Base-by-base conservation (phyloP, 2,888 invertebrate species). In the Xylota segnis region DNA sequence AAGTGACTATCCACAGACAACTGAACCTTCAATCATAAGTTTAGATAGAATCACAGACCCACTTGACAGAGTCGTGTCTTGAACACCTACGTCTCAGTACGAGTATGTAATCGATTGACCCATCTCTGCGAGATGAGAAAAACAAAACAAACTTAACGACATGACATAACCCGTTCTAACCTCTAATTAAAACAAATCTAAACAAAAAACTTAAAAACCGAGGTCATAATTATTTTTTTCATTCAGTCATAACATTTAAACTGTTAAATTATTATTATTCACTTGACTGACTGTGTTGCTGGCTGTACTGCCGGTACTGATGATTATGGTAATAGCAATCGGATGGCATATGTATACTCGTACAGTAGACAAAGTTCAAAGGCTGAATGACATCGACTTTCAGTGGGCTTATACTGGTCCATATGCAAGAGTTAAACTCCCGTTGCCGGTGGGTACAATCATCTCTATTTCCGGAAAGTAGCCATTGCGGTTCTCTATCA, bases 211-310 rank as follows among this genome's bases (percentile, higher is more conserved):
- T 40, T 23, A 16, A 37, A n/a, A 18, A 37, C 71, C 50, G 66
- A 75, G 75, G 82, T 76, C 84, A 81, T 68, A 18, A 68, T 43
- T 37, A 56, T 61, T 45, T 66, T n/a, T 54, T 71, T 71, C 76
- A 77, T 76, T 76, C 72, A 72, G 71, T 68, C 61, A 68, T 76
- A 77, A 77, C 61, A 63, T 71, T 77, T 72, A 72, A 86, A 82
- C 75, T 81, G 29, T 50, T 52, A 10, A 58, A 63, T 68, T 68
- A 63, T 65, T 63, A 70, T 63, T 58, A 58, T 71, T 56, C 59
- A 65, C 45, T 74, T 81, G 70, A 43, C 63, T 71, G 66, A 34
- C 40, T 29, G 37, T 16, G 18, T 16, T 40, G 79, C 4, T 65
- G 14, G 10, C 29, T 74, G 5, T 58, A n/a, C n/a, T n/a, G n/a